Base-by-base conservation (phyloP, 2,888 invertebrate species). In the Peribatodes rhomboidaria region DNA sequence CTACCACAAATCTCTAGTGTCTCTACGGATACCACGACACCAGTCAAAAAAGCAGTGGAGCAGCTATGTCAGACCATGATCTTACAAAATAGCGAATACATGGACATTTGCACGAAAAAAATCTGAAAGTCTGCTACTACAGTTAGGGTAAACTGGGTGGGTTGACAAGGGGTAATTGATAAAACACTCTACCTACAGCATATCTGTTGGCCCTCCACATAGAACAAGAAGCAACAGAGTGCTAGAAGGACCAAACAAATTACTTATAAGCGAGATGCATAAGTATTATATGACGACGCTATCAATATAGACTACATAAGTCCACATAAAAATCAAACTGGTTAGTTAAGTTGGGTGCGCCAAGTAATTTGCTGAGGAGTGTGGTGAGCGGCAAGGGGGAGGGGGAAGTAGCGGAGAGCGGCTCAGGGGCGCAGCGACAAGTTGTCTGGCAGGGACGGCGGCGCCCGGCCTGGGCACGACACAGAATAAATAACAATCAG, bases 381-480 rank as follows among this genome's bases (percentile, higher is more conserved):
- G 75, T 70, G 68, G 77, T 67, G 77, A 73, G 71, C 67, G 75
- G 80, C 57, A 72, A 76, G 69, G 72, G 9, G 33, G 65, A 63
- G 70, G 74, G 66, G 70, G 18, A 67, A 65, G 69, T 73, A 64
- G 65, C 64, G 71, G 75, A 69, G 71, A 73, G 74, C 73, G 80
- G 77, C 76, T 77, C 78, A 80, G 78, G 79, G 81, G 82, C 80
- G 78, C 85, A 89, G 91, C 92, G 92, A 91, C 92, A 89, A 90
- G 85, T 92, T 92, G 93, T 93, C 93, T 93, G 89, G 90, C 87
- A 81, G 82, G 86, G 84, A 84, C 63, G 49, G 65, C 59, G 68
- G 77, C 77, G 79, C 68, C 71, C 61, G 72, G 69, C 56, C 71
- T 64, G 20, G 27, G 44, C 55, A 11, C 44, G 44, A 33, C 55